Evolutionary conservation across 2,888 invertebrate species (phyloP), one percentile per base, ranked within the genome.

Genomic region (Lordiphosa fenestrarum): DNA sequence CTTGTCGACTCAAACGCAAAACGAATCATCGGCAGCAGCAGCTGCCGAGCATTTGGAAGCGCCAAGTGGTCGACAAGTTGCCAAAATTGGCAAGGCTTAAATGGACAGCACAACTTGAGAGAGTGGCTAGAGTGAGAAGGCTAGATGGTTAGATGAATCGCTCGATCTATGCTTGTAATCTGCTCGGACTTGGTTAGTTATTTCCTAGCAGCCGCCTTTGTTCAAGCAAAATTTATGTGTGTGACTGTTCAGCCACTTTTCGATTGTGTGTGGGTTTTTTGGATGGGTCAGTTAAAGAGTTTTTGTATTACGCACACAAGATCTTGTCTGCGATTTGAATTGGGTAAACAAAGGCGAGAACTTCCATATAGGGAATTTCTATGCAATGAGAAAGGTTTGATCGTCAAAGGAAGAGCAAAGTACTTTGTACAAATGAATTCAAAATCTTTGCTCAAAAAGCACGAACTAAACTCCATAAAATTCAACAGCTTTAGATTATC

Each of bases 11-110:
- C 55, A 39, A 55, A 9, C 42, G 7, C 7, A 13, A 30, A 23
- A 3, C 12, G 12, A 25, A 12, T 23, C 12, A 12, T 21, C 6
- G 12, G n/a, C 42, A 12, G 6, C 42, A 13, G 13, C 47, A 39
- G 57, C 41, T 36, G 40, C 7, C 7, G 9, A 30, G 30, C 30
- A 30, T 40, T 46, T 36, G 47, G 15, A 15, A 57, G 54, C 55
- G 55, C 57, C 57, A 39, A 63, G 58, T 70, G 74, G 77, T 64
- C 71, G 76, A 78, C 85, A 84, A 73, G 73, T 84, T 85, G 84
- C 84, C 84, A 83, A 85, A 84, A 82, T 84, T 81, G 84, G 84
- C 78, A 78, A 81, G 78, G 78, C 81, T 84, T 84, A 73, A 73
- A 81, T 70, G 76, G 76, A 71, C 69, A 73, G 30, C 10, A 2